Evolutionary conservation across 1,140 invertebrate species (phyloP).

Genomic region (Calliopsis andreniformis): DNA sequence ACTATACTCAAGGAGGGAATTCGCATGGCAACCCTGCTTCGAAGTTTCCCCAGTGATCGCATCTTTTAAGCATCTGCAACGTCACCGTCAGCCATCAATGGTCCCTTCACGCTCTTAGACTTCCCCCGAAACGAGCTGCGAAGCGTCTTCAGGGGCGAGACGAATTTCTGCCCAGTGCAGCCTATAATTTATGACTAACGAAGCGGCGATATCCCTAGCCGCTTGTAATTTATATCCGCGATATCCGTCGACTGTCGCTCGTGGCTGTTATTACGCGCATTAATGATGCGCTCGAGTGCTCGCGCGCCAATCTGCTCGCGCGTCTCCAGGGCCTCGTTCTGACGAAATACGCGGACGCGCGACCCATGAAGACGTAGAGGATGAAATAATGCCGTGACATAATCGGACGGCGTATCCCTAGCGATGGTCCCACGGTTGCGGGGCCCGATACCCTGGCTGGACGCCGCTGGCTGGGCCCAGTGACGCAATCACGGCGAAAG

Average conservation of each 20-base stretch:
- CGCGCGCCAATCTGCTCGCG: slow-evolving; percentile 10
- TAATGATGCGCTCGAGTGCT: slow-evolving; percentile 48
- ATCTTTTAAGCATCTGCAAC: too few relatives aligned
- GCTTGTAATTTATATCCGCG: slow-evolving; percentile 61
- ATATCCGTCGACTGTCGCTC: slow-evolving; percentile 58
- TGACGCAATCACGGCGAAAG: slow-evolving; percentile 64
- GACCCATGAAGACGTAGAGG: slow-evolving; percentile 54
- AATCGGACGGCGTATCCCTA: slow-evolving; percentile 37
- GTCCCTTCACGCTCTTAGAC: background rate
- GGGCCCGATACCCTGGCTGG: slow-evolving; percentile 20
- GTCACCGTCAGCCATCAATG: too few relatives aligned
- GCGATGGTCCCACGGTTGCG: slow-evolving; percentile 53
- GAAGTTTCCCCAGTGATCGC: too few relatives aligned
- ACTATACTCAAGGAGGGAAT: too few relatives aligned
- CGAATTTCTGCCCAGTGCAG: slow-evolving; percentile 12
- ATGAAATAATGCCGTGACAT: slow-evolving; percentile 65
- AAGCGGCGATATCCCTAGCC: slow-evolving; percentile 57
- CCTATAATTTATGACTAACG: slow-evolving; percentile 54
- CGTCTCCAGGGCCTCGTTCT: slow-evolving; percentile 4
- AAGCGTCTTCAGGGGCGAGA: slow-evolving; percentile 12
- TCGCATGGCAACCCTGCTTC: too few relatives aligned
- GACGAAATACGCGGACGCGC: slow-evolving; percentile 49
- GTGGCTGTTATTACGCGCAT: slow-evolving; percentile 64
- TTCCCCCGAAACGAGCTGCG: background rate
- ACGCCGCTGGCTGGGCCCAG: slow-evolving; percentile 26